phyloP scores from a whole-genome alignment of 2,797 vertebrate genomes.

The Rhabdomys pumilio region DNA sequence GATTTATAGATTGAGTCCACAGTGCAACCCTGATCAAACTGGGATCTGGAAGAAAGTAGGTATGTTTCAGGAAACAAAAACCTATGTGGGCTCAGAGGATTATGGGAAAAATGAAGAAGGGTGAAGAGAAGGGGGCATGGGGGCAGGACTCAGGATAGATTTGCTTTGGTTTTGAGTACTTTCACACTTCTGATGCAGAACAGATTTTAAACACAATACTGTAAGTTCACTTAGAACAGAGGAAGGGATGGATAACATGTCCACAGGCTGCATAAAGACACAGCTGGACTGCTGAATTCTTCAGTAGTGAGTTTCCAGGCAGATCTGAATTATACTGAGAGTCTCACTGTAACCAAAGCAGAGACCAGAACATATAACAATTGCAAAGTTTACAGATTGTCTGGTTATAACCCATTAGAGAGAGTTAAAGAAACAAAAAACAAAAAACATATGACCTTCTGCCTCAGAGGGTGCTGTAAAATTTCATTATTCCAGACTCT shows the following conservation, averaged over 20 bases:
- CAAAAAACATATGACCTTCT: not conserved
- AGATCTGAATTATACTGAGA: not conserved
- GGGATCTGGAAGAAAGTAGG: not conserved
- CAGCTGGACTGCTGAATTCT: not conserved
- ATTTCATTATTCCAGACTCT: not conserved
- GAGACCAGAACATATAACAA: not conserved
- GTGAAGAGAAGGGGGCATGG: too few species aligned
- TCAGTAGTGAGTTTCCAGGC: not conserved
- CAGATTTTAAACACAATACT: not conserved
- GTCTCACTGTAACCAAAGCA: not conserved
- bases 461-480: not conserved
- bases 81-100: not conserved
- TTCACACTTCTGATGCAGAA: not conserved
- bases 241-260: not conserved
- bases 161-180: not conserved
- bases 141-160: not conserved
- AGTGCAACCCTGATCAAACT: not conserved
- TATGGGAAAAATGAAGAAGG: not conserved
- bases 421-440: slow-evolving; percentile 18
- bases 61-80: not conserved
- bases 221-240: not conserved
- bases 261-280: not conserved
- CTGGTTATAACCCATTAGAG: not conserved
- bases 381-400: not conserved
- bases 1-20: not conserved